Evolutionary conservation across 2,888 invertebrate species (phyloP).

Genomic region (Microctonus aethiopoides): DNA sequence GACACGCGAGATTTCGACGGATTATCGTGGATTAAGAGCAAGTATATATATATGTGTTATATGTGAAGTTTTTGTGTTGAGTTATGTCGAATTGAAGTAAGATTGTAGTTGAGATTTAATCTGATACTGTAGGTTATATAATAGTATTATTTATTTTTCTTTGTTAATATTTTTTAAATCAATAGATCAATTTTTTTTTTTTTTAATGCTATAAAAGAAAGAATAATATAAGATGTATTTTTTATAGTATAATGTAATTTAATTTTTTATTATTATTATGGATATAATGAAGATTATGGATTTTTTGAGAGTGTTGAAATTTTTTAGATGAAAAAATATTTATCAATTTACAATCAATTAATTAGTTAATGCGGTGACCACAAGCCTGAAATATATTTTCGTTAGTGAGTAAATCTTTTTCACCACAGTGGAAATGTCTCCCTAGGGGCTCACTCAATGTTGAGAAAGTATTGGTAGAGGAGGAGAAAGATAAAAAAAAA

Average conservation of each 20-base stretch:
- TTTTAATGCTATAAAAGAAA: too few species aligned
- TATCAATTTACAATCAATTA: conserved; percentile 18
- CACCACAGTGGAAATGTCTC: background rate
- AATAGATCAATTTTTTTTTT: background rate
- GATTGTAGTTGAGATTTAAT: conserved; percentile 18
- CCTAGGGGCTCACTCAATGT: background rate
- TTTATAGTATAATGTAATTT: too few species aligned
- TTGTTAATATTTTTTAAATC: background rate
- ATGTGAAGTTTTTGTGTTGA: conserved; percentile 5
- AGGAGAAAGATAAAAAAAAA: background rate
- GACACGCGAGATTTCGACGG: conserved; percentile 21
- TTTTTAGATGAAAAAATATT: background rate
- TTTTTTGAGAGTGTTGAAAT: background rate
- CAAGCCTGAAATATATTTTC: conserved; percentile 14
- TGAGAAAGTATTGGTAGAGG: background rate
- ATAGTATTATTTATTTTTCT: conserved; percentile 4
- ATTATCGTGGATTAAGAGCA: conserved; percentile 14
- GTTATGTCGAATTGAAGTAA: conserved; percentile 6
- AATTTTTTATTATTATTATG: background rate
- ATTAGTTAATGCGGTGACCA: conserved; percentile 15
- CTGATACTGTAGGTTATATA: conserved; percentile 1
- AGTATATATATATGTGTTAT: background rate
- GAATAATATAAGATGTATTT: too few species aligned
- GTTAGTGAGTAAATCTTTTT: conserved; percentile 19
- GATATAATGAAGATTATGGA: background rate